Percentiles rank a stretch among this genome's conserved stretches.
Evolutionary conservation across 64 coral and sea anemone species (phyloP).

Genomic region (Dendrophyllia cribrosa): DNA sequence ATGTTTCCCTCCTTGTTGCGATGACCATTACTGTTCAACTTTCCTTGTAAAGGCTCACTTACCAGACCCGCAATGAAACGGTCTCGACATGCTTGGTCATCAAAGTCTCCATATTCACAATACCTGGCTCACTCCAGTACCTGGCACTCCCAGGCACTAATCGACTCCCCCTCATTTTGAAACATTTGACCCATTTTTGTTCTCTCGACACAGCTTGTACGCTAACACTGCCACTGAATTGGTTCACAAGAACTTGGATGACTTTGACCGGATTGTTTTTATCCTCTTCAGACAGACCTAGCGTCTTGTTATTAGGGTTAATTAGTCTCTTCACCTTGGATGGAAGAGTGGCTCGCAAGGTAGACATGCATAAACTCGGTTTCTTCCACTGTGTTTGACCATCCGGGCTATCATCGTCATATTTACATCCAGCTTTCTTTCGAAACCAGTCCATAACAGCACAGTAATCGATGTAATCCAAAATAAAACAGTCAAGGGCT

Average conservation of each 20-base stretch:
- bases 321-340: background rate
- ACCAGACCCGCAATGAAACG: constrained; percentile 41
- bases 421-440: constrained; percentile 16
- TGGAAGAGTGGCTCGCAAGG: background rate
- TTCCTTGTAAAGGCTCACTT: background rate
- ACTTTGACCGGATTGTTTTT: constrained; percentile 43
- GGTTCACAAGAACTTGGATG: background rate
- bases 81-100: constrained; percentile 44
- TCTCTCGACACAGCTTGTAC: constrained; percentile 15
- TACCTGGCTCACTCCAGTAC: constrained; percentile 3
- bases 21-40: constrained; percentile 4
- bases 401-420: background rate
- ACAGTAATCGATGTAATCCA: constrained; percentile 40
- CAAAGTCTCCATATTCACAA: constrained; percentile 54
- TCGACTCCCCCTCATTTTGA: background rate
- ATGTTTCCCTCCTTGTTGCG: constrained; percentile 8
- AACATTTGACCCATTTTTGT: background rate
- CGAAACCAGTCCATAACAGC: constrained; percentile 15
- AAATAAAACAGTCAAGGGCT: constrained; percentile 24
- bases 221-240: constrained; percentile 23
- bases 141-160: background rate
- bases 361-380: constrained; percentile 20
- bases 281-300: constrained; percentile 4
- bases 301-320: background rate
- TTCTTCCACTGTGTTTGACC: background rate